phyloP scores from a whole-genome alignment of 2,797 vertebrate genomes.

The Danio choprae region DNA sequence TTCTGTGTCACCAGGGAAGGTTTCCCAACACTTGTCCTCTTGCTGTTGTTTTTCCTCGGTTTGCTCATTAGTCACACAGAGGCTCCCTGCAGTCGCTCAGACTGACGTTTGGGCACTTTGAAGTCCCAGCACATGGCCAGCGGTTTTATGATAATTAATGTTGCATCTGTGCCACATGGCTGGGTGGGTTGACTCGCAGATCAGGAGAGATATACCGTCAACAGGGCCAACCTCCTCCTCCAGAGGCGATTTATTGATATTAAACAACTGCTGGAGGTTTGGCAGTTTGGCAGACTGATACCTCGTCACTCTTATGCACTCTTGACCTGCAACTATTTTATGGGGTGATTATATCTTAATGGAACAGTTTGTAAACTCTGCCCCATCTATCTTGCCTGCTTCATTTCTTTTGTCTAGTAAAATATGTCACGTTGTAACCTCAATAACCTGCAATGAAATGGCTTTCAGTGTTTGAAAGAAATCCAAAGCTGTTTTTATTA shows the following conservation, averaged over 20 bases:
- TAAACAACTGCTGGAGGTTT: constrained; percentile 5
- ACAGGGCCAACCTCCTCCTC: constrained; percentile 11
- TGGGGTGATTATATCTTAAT: constrained; percentile 43
- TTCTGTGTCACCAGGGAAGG: constrained; percentile 14
- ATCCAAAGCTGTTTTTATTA: not conserved
- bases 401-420: not conserved
- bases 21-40: constrained; percentile 37
- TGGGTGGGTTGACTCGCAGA: constrained; percentile 51
- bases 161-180: constrained; percentile 59
- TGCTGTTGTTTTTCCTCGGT: constrained; percentile 9
- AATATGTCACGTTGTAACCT: not conserved
- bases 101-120: constrained; percentile 55
- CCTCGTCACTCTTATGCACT: constrained; percentile 12
- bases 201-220: constrained; percentile 43
- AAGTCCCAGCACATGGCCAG: constrained; percentile 49
- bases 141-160: constrained; percentile 60
- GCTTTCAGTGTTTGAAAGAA: not conserved
- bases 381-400: constrained; percentile 21
- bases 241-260: constrained; percentile 22
- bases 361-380: constrained; percentile 25
- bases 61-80: constrained; percentile 55
- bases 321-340: constrained; percentile 38
- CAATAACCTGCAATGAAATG: not conserved
- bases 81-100: constrained; percentile 38
- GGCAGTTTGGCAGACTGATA: not conserved